Evolutionary conservation across 2,113 vertebrate species (phyloP), one percentile per base, ranked within the genome.

Genomic region (Malurus melanocephalus): DNA sequence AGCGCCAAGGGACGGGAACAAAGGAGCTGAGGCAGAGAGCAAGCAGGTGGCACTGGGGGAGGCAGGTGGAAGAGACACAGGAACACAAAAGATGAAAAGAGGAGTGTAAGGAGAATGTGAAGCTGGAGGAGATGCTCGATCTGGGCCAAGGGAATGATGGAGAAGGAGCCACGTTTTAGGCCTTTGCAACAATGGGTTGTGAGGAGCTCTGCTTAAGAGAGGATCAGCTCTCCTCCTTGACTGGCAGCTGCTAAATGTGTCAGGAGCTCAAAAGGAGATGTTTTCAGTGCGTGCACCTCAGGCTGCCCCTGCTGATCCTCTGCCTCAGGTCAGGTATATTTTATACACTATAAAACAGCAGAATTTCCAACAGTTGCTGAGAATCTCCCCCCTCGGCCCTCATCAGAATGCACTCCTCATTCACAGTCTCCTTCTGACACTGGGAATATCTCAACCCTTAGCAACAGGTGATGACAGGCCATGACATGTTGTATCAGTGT

Each of bases 381-480:
- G 92, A 72, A 57, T 56, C 83, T 80, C 38, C 48, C 80, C 86
- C 57, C 93, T 53, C 72, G 4, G 74, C 90, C 86, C 86, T 88
- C 86, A 94, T 86, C 92, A 94, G 61, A 88, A 94, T 90, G 90
- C 86, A n/a, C 62, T 87, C 75, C 78, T 93, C 94, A 87, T 88
- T 76, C 90, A 55, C 79, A 83, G 77, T 6, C 92, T 93, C 51
- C 88, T 69, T 55, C 88, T 2, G 1, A 55, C 93, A 67, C 79
- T 42, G 89, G 89, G 89, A 87, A 76, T 90, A 82, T 69, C 84
- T 90, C 90, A 79, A 7, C 93, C 83, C 94, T 76, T 43, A 85
- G 93, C 94, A 93, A 91, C 93, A 94, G 92, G 93, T 95, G 94
- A 79, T 84, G 90, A 85, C 93, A 93, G 92, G 88, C 84, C 92